Evolutionary conservation across 2,113 vertebrate species (phyloP).

Genomic region (Lethenteron camtschaticum): DNA sequence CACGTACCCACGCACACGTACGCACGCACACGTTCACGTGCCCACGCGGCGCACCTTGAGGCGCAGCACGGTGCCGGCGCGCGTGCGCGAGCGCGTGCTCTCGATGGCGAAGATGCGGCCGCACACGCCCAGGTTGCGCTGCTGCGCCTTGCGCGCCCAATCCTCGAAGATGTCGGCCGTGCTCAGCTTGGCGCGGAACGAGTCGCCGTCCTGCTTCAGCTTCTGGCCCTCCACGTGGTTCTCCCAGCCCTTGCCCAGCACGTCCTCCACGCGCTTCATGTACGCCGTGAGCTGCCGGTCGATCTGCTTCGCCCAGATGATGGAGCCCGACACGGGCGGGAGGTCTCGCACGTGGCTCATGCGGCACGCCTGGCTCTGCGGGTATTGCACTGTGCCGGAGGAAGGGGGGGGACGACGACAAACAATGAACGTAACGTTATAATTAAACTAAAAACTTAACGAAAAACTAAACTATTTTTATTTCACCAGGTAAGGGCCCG

Average conservation of each 20-base stretch:
- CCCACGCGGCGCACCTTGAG: slow-evolving; percentile 28
- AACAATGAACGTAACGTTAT: no score
- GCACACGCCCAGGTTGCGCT: slow-evolving; percentile 84
- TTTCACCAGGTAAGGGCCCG: no score
- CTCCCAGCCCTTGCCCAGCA: slow-evolving; percentile 93
- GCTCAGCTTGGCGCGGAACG: slow-evolving; percentile 94
- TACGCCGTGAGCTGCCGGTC: slow-evolving; percentile 88
- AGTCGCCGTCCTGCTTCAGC: slow-evolving; percentile 92
- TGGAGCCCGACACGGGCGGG: slow-evolving; percentile 81
- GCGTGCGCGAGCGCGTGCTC: slow-evolving; percentile 59
- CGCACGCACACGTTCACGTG: no score
- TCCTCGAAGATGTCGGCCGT: slow-evolving; percentile 97
- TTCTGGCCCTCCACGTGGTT: slow-evolving; percentile 95
- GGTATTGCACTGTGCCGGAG: slow-evolving; percentile 48
- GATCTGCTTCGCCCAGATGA: slow-evolving; percentile 98
- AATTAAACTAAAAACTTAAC: no score
- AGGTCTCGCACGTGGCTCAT: slow-evolving; percentile 94
- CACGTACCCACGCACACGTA: no score
- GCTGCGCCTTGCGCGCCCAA: slow-evolving; percentile 93
- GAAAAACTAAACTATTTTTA: no score
- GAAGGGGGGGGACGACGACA: background rate
- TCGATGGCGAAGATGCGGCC: slow-evolving; percentile 96
- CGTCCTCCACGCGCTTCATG: slow-evolving; percentile 96
- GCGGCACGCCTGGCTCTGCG: slow-evolving; percentile 88
- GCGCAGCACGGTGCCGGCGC: slow-evolving; percentile 66